A percentile compares a stretch with the other conserved stretches of the same genome.
Conservation (phyloP, 2,888 invertebrate genomes). For the Aricia artaxerxes region DNA sequence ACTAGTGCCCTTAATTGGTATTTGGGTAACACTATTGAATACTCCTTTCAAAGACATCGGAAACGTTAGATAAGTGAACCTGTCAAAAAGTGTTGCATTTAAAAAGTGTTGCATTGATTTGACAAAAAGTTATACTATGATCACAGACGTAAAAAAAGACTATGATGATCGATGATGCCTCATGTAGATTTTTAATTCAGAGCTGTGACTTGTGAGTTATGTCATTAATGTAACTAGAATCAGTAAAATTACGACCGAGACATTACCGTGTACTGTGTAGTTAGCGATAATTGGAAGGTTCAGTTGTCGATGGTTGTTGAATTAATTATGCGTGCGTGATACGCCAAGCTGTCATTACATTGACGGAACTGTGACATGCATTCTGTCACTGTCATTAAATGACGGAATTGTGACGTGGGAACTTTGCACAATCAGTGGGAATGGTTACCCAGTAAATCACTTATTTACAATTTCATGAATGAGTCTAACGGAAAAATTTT, state of each 20-base stretch:
- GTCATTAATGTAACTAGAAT: background rate
- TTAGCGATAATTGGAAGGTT: conserved; percentile 28
- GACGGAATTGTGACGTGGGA: conserved; percentile 38
- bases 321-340: conserved; percentile 31
- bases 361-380: conserved; percentile 42
- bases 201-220: background rate
- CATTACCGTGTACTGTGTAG: background rate
- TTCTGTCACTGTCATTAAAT: conserved; percentile 5
- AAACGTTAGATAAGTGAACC: no score
- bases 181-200: background rate
- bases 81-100: no score
- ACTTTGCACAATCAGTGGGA: background rate
- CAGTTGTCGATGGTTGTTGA: conserved; percentile 16
- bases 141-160: no score
- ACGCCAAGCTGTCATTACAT: conserved; percentile 34
- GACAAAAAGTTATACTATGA: no score
- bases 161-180: no score
- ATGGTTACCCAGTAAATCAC: background rate
- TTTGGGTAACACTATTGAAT: no score
- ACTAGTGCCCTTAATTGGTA: no score
- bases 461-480: background rate
- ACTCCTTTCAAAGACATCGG: no score
- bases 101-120: no score
- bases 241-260: background rate
- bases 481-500: background rate